These are phyloP conservation scores for Meiosimyza decipiens DNA, from an alignment of 2,888 invertebrate species.

Conservation along the genomic window DNA sequence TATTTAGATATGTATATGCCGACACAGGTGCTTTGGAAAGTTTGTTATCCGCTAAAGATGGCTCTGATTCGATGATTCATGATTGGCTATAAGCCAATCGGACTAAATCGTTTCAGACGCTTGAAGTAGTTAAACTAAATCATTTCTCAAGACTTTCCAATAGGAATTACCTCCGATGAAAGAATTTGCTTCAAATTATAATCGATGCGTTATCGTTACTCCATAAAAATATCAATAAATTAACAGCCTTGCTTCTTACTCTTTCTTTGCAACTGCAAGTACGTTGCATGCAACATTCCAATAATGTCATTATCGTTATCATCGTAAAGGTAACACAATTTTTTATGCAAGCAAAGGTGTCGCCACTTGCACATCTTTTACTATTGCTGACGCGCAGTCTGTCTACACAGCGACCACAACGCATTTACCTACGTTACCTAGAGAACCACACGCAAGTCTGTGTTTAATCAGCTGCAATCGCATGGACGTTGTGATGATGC, in stretches of 20 bases:
- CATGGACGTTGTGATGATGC: conserved; percentile 5
- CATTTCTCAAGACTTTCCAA: no score
- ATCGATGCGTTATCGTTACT: no score
- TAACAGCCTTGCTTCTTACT: not conserved
- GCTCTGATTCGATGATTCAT: no score
- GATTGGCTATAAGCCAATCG: no score
- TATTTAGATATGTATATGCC: no score
- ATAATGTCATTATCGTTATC: not conserved
- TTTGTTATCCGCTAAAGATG: no score
- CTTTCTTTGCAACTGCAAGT: not conserved
- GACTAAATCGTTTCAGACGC: no score
- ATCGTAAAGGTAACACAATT: not conserved
- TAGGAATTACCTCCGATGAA: no score
- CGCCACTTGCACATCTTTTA: conserved; percentile 1
- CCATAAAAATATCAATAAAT: no score
- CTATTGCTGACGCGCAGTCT: conserved; percentile 2
- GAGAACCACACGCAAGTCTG: not conserved
- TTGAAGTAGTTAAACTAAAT: no score
- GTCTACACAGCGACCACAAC: not conserved
- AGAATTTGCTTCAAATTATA: no score
- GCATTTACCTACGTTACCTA: not conserved
- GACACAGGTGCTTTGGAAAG: no score
- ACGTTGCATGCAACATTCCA: not conserved
- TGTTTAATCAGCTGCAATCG: conserved; percentile 9
- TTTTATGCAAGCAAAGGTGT: conserved; percentile 10